Percentiles rank a stretch among this genome's conserved stretches.
phyloP scores from a whole-genome alignment of 1,140 invertebrate species.

The Bicyclus anynana region DNA sequence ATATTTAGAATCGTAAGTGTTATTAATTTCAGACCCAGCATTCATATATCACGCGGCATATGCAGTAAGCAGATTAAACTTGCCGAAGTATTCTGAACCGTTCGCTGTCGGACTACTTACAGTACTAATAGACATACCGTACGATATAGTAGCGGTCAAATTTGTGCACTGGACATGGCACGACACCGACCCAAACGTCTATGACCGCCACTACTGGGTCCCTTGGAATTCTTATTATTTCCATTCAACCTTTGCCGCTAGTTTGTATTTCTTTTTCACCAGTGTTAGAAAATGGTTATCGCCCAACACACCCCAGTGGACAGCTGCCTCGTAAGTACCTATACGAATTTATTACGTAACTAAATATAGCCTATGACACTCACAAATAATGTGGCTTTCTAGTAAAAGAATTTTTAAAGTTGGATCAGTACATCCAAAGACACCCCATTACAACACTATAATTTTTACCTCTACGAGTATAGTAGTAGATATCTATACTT shows the following conservation, averaged over 20 bases:
- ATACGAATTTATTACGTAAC: background rate
- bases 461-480: too few relatives aligned
- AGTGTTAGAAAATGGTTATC: slow-evolving; percentile 77
- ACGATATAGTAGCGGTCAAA: slow-evolving; percentile 88
- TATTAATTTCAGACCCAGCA: slow-evolving; percentile 81
- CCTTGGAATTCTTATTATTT: slow-evolving; percentile 90
- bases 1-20: too few relatives aligned
- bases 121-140: slow-evolving; percentile 87
- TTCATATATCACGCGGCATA: slow-evolving; percentile 86
- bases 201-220: slow-evolving; percentile 88
- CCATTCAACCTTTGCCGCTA: slow-evolving; percentile 85
- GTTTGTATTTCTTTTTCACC: slow-evolving; percentile 84
- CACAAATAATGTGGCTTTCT: too few relatives aligned
- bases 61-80: slow-evolving; percentile 80
- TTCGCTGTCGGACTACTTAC: slow-evolving; percentile 86
- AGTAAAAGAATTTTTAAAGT: too few relatives aligned
- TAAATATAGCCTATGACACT: too few relatives aligned
- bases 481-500: too few relatives aligned
- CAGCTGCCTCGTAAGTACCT: slow-evolving; percentile 61
- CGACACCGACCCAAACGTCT: slow-evolving; percentile 90
- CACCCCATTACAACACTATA: too few relatives aligned
- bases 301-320: slow-evolving; percentile 75
- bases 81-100: slow-evolving; percentile 83
- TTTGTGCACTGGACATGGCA: slow-evolving; percentile 92
- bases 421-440: too few relatives aligned